Evolutionary conservation across 2,113 vertebrate genomes (phyloP).

Genomic region (Leiothrix lutea): DNA sequence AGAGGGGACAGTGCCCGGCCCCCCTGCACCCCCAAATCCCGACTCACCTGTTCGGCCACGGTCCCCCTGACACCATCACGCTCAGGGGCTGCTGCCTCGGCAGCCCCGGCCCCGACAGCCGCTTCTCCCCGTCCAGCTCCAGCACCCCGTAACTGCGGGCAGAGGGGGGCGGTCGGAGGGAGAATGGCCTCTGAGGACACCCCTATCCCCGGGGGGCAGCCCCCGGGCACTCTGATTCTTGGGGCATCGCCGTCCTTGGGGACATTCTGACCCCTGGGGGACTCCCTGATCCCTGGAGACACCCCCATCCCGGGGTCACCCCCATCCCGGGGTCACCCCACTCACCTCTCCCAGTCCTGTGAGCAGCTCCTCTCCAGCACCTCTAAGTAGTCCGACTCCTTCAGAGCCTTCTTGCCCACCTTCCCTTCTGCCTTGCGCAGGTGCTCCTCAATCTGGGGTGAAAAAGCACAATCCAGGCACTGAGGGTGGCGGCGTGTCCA

Average conservation of each 20-base stretch:
- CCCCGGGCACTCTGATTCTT: too few species aligned
- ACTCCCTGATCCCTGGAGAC: neutral
- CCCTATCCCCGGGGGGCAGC: too few species aligned
- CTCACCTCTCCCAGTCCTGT: conserved; percentile 37
- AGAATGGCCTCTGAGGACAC: neutral
- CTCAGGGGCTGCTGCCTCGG: neutral
- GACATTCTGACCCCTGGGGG: neutral
- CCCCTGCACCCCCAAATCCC: fast-evolving
- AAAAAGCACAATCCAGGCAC: fast-evolving
- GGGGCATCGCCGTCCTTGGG: neutral
- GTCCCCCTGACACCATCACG: conserved; percentile 15
- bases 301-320: fast-evolving
- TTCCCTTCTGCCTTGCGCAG: conserved; percentile 14
- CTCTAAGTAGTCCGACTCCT: neutral
- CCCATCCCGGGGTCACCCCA: fast-evolving
- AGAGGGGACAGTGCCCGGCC: fast-evolving
- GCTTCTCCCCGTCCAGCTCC: conserved; percentile 24
- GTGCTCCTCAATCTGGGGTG: conserved; percentile 25
- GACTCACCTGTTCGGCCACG: neutral
- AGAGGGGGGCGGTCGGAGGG: neutral
- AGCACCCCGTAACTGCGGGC: conserved; percentile 17
- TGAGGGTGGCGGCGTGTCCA: fast-evolving
- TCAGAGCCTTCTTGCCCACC: neutral
- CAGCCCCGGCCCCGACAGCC: conserved; percentile 28
- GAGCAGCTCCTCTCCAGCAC: conserved; percentile 47